These are phyloP conservation scores for Rhopalosiphum maidis DNA, from an alignment of 1,140 invertebrate genomes.

Conservation along the genomic window DNA sequence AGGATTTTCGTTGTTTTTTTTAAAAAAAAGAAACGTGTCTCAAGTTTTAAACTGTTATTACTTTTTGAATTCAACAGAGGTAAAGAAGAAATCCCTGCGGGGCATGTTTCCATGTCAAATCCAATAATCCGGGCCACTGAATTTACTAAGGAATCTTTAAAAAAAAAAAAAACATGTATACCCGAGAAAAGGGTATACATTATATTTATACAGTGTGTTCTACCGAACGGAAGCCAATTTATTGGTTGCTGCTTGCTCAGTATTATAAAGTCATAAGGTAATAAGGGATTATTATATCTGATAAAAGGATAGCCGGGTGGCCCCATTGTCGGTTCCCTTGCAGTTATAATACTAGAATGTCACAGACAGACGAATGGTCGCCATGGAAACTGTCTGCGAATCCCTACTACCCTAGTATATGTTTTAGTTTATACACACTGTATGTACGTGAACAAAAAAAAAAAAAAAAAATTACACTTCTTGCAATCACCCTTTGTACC, in stretches of 20 bases:
- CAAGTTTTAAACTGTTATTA: conserved; percentile 53
- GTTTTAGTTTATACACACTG: conserved; percentile 46
- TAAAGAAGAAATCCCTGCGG: conserved; percentile 44
- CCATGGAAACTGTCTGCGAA: conserved; percentile 45
- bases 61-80: background rate
- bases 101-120: conserved; percentile 51
- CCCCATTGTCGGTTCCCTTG: conserved; percentile 44
- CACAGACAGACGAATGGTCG: conserved; percentile 51
- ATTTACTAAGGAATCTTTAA: conserved; percentile 8
- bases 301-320: conserved; percentile 39
- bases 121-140: conserved; percentile 37
- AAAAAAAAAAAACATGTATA: background rate
- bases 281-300: conserved; percentile 54
- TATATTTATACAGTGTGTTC: background rate
- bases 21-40: background rate
- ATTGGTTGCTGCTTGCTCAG: background rate
- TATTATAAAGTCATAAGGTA: conserved; percentile 41
- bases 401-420: conserved; percentile 33
- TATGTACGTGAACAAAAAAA: conserved; percentile 44
- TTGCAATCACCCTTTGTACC: conserved; percentile 40
- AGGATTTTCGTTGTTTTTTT: background rate
- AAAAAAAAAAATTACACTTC: conserved; percentile 55
- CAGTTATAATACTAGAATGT: conserved; percentile 48
- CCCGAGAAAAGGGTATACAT: background rate
- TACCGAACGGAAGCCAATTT: conserved; percentile 34